Base-by-base conservation (phyloP, 1,140 invertebrate species). In the Panulirus ornatus region DNA sequence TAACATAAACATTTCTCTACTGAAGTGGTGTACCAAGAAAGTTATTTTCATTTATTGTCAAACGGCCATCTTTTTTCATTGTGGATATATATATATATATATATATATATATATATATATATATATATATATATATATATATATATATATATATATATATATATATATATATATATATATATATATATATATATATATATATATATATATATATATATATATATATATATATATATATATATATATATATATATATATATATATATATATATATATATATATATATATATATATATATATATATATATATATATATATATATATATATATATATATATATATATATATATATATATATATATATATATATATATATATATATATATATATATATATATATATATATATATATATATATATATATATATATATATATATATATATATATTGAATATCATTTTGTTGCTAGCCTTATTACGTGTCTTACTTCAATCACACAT, bases 241-340 rank as follows among this genome's bases (percentile, higher is more conserved):
- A 84, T 71, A 84, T 44, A 71, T 71, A 38, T 47, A 84, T 71
- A 70, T 38, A 84, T 70, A 84, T 38, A 84, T 84, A 66, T 84
- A 84, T 73, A 73, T 84, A 84, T 51, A 84, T 73, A 84, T 73
- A 84, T 73, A 75, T 54, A 75, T 73, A 51, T 75, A 75, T 73
- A 75, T 75, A 51, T 47, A 85, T 75, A 86, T 36, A 76, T 76
- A 76, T 85, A 85, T 54, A 85, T 85, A 75, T 75, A 85, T 85
- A 85, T 85, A 54, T 58, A 86, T 76, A 86, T 58, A 76, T 76
- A 76, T 76, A 86, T 86, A 76, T 85, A 85, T 85, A 85, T 85
- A 85, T 85, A 85, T 75, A 85, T 85, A 75, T 84, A 84, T 84
- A 84, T 75, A 84, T 84, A 84, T 84, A 75, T 84, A 84, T 75